These are phyloP conservation scores for Troglohyphantes excavatus DNA, from an alignment of 2,888 invertebrate species.

Conservation along the genomic window DNA sequence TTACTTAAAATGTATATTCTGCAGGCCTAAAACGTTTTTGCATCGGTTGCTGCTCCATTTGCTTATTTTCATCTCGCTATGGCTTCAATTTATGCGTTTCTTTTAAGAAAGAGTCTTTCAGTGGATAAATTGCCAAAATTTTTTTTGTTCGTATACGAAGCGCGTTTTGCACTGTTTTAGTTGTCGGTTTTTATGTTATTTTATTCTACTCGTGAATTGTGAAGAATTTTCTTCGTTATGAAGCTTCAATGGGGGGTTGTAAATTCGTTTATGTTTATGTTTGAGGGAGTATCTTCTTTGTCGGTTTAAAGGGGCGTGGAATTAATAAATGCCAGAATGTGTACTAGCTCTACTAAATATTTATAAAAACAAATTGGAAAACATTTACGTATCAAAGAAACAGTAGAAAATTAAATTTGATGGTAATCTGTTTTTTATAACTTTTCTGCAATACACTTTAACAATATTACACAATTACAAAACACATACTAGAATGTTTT, in stretches of 20 bases:
- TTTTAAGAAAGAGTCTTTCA: not conserved
- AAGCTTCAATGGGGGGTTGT: not conserved
- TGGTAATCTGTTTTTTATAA: too few relatives aligned
- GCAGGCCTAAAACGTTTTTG: constrained; percentile 11
- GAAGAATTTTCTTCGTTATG: constrained; percentile 36
- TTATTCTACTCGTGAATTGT: not conserved
- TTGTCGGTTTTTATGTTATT: not conserved
- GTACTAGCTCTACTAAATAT: too few relatives aligned
- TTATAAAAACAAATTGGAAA: too few relatives aligned
- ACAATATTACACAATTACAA: too few relatives aligned
- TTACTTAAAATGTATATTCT: not conserved
- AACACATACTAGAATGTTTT: too few relatives aligned
- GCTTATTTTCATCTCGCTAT: constrained; percentile 14
- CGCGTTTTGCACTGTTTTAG: not conserved
- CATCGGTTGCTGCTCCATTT: constrained; percentile 7
- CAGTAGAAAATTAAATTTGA: too few relatives aligned
- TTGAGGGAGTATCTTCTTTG: not conserved
- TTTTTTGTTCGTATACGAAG: not conserved
- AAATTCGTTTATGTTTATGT: constrained; percentile 47
- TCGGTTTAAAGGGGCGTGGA: not conserved
- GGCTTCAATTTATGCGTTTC: constrained; percentile 35
- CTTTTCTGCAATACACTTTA: too few relatives aligned
- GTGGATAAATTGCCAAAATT: constrained; percentile 31
- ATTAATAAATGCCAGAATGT: too few relatives aligned
- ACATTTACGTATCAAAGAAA: too few relatives aligned